These are phyloP conservation scores for Propsilocerus akamusi DNA, from an alignment of 1,140 invertebrate genomes.

Conservation along the genomic window DNA sequence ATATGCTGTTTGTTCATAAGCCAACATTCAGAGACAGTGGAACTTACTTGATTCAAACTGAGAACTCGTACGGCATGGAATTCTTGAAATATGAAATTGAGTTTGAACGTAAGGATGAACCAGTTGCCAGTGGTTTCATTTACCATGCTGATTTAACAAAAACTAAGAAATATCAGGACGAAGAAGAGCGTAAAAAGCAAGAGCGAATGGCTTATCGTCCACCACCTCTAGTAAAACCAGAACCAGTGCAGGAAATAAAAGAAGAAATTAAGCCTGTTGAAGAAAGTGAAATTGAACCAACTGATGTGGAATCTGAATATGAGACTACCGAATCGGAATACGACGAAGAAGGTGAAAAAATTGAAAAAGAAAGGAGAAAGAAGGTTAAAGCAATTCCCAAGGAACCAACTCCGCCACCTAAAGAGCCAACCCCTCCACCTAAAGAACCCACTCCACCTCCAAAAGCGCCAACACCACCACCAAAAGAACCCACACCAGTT, in stretches of 20 bases:
- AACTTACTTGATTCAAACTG: conserved; percentile 53
- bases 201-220: neutral
- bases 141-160: neutral
- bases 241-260: neutral
- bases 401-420: neutral
- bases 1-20: conserved; percentile 41
- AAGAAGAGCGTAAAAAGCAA: neutral
- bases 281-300: neutral
- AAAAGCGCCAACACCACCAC: neutral
- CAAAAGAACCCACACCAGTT: neutral
- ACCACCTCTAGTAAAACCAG: neutral
- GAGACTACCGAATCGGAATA: neutral
- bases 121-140: neutral
- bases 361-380: neutral
- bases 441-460: neutral
- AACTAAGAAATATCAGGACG: neutral
- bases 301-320: neutral
- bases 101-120: conserved; percentile 20
- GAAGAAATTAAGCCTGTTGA: neutral
- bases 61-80: conserved; percentile 46
- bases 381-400: neutral
- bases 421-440: neutral
- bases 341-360: neutral
- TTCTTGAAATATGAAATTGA: conserved; percentile 49
- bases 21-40: conserved; percentile 46